Percentiles rank a stretch among this genome's conserved stretches.
Conservation (phyloP, 1,140 invertebrate genomes). For the Cydia splendana region DNA sequence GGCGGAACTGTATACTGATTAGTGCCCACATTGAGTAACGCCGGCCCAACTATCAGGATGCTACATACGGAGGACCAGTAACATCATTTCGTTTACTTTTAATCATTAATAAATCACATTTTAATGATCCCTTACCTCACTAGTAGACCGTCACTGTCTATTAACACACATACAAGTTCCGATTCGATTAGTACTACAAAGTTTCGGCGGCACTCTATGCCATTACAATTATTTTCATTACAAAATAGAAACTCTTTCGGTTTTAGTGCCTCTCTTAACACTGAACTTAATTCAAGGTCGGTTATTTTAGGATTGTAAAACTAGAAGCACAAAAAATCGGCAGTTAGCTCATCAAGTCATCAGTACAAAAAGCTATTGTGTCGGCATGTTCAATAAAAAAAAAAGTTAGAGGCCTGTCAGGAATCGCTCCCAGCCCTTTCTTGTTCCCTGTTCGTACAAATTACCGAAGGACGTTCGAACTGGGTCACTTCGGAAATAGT, state of each 20-base stretch:
- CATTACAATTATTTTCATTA: constrained; percentile 33
- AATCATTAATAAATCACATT: constrained; percentile 66
- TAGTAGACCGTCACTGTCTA: constrained; percentile 54
- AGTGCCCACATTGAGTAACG: constrained; percentile 59
- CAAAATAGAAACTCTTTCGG: constrained; percentile 6
- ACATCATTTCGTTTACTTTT: constrained; percentile 54
- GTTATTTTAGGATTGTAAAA: constrained; percentile 34
- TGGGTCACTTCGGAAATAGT: constrained; percentile 80
- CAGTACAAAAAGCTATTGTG: constrained; percentile 49
- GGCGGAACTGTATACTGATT: constrained; percentile 51
- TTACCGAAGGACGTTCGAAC: constrained; percentile 77
- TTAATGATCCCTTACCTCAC: constrained; percentile 58
- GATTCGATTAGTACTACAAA: constrained; percentile 56
- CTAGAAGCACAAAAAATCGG: constrained; percentile 36
- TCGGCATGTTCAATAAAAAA: constrained; percentile 48
- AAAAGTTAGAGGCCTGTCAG: constrained; percentile 60
- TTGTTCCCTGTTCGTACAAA: constrained; percentile 77
- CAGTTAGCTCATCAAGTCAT: constrained; percentile 38
- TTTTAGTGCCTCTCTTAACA: constrained; percentile 27
- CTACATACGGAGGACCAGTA: constrained; percentile 46
- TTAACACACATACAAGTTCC: constrained; percentile 67
- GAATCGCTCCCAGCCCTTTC: constrained; percentile 73
- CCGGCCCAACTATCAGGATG: constrained; percentile 41
- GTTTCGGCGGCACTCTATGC: constrained; percentile 44
- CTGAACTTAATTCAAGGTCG: constrained; percentile 34